These are phyloP conservation scores for Onychostoma macrolepis DNA, from an alignment of 2,113 vertebrate species.

Conservation along the genomic window DNA sequence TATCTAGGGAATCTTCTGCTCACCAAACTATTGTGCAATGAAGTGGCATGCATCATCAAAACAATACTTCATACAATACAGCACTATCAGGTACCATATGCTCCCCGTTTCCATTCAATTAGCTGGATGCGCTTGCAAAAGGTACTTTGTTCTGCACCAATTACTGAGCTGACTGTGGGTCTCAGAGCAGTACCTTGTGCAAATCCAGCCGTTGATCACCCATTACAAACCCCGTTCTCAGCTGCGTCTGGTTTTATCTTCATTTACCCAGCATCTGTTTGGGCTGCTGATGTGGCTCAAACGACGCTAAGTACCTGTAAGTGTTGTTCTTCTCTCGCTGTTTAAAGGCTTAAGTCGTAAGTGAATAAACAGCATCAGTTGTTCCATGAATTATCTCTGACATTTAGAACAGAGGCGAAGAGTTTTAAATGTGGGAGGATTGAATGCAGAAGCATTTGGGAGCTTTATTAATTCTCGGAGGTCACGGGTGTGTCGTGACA, in stretches of 20 bases:
- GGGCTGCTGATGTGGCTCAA: background rate
- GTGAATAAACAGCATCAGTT: constrained; percentile 12
- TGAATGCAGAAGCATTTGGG: background rate
- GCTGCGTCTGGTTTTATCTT: background rate
- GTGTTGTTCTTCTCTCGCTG: background rate
- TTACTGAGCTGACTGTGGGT: constrained; percentile 32
- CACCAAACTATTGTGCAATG: background rate
- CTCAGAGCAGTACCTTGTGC: constrained; percentile 21
- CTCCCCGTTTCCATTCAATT: constrained; percentile 47
- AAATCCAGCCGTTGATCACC: constrained; percentile 41
- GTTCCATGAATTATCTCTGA: constrained; percentile 16
- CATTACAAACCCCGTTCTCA: constrained; percentile 5
- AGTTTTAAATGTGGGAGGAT: constrained; percentile 5
- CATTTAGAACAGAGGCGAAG: constrained; percentile 9
- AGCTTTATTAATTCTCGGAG: background rate
- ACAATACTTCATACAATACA: constrained; percentile 24
- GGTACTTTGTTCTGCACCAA: constrained; percentile 43
- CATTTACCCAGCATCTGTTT: constrained; percentile 16
- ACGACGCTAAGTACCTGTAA: background rate
- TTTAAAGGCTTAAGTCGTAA: constrained; percentile 7
- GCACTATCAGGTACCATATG: constrained; percentile 38
- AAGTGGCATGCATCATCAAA: constrained; percentile 27
- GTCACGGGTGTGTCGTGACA: background rate
- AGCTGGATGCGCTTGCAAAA: background rate
- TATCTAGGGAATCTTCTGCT: background rate